A percentile compares a stretch with the other conserved stretches of the same genome.
Evolutionary conservation across 2,888 invertebrate species (phyloP).

Genomic region (Augochlorella aurata): DNA sequence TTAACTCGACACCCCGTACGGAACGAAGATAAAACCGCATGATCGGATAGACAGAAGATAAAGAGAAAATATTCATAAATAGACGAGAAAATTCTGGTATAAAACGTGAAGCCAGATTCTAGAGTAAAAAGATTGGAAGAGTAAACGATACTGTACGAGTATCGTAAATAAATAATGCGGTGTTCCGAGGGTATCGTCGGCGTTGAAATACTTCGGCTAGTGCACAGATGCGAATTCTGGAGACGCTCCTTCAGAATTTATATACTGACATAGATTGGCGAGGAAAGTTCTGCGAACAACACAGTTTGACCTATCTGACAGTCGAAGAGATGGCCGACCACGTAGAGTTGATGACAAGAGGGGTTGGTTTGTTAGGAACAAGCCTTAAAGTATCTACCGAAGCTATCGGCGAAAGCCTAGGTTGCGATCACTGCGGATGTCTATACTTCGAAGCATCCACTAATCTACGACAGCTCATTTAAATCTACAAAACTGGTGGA

Average conservation of each 20-base stretch:
- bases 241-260: background rate
- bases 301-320: conserved; percentile 13
- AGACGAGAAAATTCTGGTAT: too few species aligned
- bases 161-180: too few species aligned
- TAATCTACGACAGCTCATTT: background rate
- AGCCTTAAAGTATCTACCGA: background rate
- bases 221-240: background rate
- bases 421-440: background rate
- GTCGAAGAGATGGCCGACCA: conserved; percentile 4
- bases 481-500: background rate
- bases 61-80: too few species aligned
- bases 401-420: background rate
- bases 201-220: background rate
- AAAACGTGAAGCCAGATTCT: too few species aligned
- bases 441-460: background rate
- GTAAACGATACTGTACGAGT: too few species aligned
- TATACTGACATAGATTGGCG: background rate
- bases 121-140: too few species aligned
- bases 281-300: background rate
- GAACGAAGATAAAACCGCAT: too few species aligned
- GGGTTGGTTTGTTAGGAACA: background rate
- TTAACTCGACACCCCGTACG: too few species aligned
- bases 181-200: background rate
- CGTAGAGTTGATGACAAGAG: conserved; percentile 5
- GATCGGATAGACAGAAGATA: too few species aligned